A percentile compares a stretch with the other conserved stretches of the same genome.
Evolutionary conservation across 2,888 invertebrate genomes (phyloP).

Genomic region (Xylota segnis): DNA sequence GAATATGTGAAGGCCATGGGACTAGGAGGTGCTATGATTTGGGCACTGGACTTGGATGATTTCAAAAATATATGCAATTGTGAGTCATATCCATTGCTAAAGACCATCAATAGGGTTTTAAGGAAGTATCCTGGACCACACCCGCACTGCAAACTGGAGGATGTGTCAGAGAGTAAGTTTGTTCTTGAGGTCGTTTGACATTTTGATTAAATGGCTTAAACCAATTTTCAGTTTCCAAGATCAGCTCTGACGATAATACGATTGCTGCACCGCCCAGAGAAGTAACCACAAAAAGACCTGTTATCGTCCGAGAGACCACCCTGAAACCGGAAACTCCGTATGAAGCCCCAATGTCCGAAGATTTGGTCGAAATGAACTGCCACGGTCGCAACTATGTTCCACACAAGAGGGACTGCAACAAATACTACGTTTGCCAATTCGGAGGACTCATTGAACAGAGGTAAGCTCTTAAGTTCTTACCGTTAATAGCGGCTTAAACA

Average conservation of each 20-base stretch:
- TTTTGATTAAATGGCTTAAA: neutral
- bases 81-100: slow-evolving; percentile 91
- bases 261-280: slow-evolving; percentile 38
- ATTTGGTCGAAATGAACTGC: slow-evolving; percentile 78
- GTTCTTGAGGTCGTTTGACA: neutral
- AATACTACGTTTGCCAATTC: slow-evolving; percentile 92
- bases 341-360: slow-evolving; percentile 41
- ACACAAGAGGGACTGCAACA: slow-evolving; percentile 89
- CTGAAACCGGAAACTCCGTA: slow-evolving; percentile 30
- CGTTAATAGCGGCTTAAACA: neutral
- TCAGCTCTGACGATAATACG: slow-evolving; percentile 11
- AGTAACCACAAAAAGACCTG: slow-evolving; percentile 42
- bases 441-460: slow-evolving; percentile 88
- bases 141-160: slow-evolving; percentile 87
- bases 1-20: slow-evolving; percentile 92
- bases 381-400: slow-evolving; percentile 85
- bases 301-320: slow-evolving; percentile 52
- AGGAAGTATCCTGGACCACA: slow-evolving; percentile 88
- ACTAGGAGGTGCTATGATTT: slow-evolving; percentile 94
- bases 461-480: slow-evolving; percentile 76
- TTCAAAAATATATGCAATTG: slow-evolving; percentile 93
- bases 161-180: slow-evolving; percentile 82
- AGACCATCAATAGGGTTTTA: slow-evolving; percentile 92
- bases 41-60: slow-evolving; percentile 95
- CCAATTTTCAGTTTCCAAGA: slow-evolving; percentile 77